Conservation (phyloP, 2,113 vertebrate species). For the Misgurnus anguillicaudatus region DNA sequence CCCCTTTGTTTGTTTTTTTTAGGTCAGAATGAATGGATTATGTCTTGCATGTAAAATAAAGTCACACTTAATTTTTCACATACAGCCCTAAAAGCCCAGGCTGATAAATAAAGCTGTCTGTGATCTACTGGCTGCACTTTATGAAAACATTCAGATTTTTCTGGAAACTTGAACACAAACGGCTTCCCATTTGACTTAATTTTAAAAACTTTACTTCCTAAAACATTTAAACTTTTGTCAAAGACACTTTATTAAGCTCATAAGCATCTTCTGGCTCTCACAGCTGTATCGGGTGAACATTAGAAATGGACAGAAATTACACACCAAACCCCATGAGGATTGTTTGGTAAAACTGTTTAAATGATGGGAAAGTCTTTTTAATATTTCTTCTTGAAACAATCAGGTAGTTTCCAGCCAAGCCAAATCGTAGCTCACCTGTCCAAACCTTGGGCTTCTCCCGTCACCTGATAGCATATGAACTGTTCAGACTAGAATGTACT, state of each 20-base stretch:
- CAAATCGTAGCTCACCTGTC: constrained; percentile 25
- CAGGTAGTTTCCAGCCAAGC: constrained; percentile 72
- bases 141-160: neutral
- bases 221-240: constrained; percentile 6
- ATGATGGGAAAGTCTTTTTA: constrained; percentile 29
- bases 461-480: constrained; percentile 41
- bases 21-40: constrained; percentile 27
- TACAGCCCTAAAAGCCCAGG: neutral
- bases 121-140: neutral
- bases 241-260: neutral
- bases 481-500: constrained; percentile 37
- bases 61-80: neutral
- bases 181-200: constrained; percentile 3
- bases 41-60: neutral
- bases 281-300: neutral
- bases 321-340: neutral
- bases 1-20: constrained; percentile 2
- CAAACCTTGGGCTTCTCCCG: constrained; percentile 39
- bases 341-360: neutral
- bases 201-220: constrained; percentile 1
- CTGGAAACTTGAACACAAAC: neutral
- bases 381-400: constrained; percentile 24
- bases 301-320: neutral
- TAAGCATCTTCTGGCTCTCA: neutral
- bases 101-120: neutral